Conservation (phyloP, 2,113 vertebrate species). For the Austrofundulus limnaeus region DNA sequence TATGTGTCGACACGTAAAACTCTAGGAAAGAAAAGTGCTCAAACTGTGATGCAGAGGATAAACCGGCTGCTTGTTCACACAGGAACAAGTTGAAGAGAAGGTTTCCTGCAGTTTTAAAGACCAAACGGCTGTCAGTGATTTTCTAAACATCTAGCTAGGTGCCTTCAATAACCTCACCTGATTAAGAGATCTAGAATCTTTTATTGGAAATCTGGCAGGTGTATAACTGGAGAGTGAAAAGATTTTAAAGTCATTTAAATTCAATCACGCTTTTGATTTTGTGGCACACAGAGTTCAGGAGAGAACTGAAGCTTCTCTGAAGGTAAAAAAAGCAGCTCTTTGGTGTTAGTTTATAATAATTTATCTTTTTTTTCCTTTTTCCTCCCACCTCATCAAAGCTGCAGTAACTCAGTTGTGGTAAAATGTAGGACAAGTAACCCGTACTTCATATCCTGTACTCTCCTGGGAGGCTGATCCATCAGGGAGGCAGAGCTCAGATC, state of each 20-base stretch:
- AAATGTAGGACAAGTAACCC: conserved; percentile 23
- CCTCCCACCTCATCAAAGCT: conserved; percentile 16
- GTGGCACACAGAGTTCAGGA: not conserved
- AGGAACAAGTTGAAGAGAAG: not conserved
- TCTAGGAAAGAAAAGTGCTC: no score
- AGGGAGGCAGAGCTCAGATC: conserved; percentile 30
- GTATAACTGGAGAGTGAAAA: conserved; percentile 17
- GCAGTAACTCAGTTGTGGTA: conserved; percentile 9
- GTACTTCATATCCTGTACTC: conserved; percentile 40
- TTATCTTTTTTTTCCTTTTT: not conserved
- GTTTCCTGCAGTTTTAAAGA: not conserved
- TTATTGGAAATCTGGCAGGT: conserved; percentile 10
- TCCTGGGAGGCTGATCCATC: conserved; percentile 39
- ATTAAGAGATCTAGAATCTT: conserved; percentile 19
- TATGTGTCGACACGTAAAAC: no score
- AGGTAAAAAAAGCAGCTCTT: not conserved
- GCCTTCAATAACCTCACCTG: not conserved
- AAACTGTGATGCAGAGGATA: not conserved
- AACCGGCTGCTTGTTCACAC: not conserved
- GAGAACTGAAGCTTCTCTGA: conserved; percentile 4
- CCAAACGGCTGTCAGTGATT: conserved; percentile 16
- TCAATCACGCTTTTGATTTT: conserved; percentile 5
- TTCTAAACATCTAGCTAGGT: conserved; percentile 13
- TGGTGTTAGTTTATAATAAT: conserved; percentile 5
- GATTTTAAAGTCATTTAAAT: conserved; percentile 23